phyloP scores from a whole-genome alignment of 2,888 invertebrate species.

The Watsonalla binaria region DNA sequence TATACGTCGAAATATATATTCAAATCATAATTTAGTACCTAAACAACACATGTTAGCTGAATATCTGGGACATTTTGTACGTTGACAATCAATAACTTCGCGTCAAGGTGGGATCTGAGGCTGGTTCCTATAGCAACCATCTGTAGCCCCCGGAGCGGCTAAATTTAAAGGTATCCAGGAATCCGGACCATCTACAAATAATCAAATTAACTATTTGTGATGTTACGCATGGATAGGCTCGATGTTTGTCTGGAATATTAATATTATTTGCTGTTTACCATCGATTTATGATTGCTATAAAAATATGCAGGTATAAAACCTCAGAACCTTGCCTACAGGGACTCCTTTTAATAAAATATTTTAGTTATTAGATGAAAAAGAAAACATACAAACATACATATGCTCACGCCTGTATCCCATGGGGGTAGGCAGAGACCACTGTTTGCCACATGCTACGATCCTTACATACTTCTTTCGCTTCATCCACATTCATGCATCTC shows the following conservation, averaged over 20 bases:
- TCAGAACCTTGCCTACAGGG: too few relatives aligned
- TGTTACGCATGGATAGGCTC: not conserved
- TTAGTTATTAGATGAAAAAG: too few relatives aligned
- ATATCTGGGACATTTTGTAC: constrained; percentile 43
- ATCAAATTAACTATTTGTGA: not conserved
- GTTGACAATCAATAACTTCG: constrained; percentile 60
- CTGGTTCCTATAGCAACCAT: constrained; percentile 63
- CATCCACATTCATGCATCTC: too few relatives aligned
- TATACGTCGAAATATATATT: too few relatives aligned
- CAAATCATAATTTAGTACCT: not conserved
- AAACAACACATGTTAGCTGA: not conserved
- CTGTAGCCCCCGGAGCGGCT: constrained; percentile 47
- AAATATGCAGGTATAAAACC: too few relatives aligned
- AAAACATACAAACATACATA: too few relatives aligned
- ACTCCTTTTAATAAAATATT: too few relatives aligned
- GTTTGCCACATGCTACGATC: too few relatives aligned
- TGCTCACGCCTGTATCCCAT: too few relatives aligned
- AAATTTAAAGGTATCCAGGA: constrained; percentile 37
- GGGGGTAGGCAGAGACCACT: too few relatives aligned
- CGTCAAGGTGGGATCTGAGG: constrained; percentile 53
- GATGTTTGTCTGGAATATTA: not conserved
- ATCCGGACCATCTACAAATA: constrained; percentile 15
- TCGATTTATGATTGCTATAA: too few relatives aligned
- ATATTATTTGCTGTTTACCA: not conserved
- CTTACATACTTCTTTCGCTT: too few relatives aligned